phyloP scores from a whole-genome alignment of 2,797 vertebrate species.

The Cyprinodon diabolis region DNA sequence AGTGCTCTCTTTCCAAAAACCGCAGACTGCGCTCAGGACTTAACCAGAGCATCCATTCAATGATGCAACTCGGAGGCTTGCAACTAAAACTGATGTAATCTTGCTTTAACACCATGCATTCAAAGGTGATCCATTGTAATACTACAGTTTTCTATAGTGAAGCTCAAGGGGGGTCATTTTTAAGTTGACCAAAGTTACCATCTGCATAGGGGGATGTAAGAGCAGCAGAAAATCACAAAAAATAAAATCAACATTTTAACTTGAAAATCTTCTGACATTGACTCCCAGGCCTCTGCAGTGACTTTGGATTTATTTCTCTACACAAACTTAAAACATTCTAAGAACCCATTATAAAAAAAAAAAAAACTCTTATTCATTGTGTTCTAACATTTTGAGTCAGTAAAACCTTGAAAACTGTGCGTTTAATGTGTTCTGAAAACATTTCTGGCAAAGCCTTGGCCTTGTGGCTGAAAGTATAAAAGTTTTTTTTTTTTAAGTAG shows the following conservation, averaged over 20 bases:
- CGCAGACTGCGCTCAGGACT: slow-evolving; percentile 56
- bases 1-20: slow-evolving; percentile 45
- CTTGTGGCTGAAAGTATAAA: neutral
- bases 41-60: slow-evolving; percentile 43
- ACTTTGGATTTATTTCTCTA: slow-evolving; percentile 8
- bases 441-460: neutral
- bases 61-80: slow-evolving; percentile 28
- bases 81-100: slow-evolving; percentile 26
- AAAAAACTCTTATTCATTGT: neutral
- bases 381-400: neutral
- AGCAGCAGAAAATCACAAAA: neutral
- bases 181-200: neutral
- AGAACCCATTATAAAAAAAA: slow-evolving; percentile 7
- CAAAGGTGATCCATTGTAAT: neutral
- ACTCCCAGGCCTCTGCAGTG: neutral
- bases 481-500: neutral
- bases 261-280: neutral
- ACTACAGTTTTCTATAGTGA: neutral
- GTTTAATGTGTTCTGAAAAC: neutral
- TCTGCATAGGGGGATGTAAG: neutral
- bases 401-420: neutral
- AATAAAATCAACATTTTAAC: neutral
- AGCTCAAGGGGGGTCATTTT: neutral
- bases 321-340: neutral
- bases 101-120: slow-evolving; percentile 5